These are phyloP conservation scores for Tangara arthus DNA, from an alignment of 2,797 vertebrate genomes.

Conservation along the genomic window DNA sequence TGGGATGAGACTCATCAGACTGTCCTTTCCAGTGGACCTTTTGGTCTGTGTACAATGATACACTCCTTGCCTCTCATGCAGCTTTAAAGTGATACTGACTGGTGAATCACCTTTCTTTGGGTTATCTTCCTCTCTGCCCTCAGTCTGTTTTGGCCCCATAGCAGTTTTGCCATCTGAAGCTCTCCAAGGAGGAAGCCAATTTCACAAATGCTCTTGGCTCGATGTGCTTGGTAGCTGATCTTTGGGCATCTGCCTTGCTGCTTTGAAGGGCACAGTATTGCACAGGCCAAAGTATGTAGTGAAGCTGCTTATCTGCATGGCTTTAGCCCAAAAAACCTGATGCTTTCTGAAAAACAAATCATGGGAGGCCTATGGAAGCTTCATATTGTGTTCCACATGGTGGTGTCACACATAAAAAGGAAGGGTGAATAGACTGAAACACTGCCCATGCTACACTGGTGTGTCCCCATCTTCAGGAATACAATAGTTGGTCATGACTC, in stretches of 20 bases:
- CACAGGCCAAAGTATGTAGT: neutral
- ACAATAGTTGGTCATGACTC: neutral
- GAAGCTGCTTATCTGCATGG: neutral
- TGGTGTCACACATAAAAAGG: neutral
- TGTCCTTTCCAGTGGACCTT: neutral
- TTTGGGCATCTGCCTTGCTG: neutral
- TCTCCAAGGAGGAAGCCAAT: neutral
- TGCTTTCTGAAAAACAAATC: neutral
- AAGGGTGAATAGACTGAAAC: neutral
- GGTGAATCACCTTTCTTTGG: neutral
- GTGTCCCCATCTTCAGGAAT: neutral
- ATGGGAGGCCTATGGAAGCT: neutral
- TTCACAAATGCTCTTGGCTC: neutral
- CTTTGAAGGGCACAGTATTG: neutral
- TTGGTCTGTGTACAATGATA: fast-evolving
- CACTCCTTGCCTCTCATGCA: fast-evolving
- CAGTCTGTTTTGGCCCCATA: neutral
- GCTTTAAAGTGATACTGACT: neutral
- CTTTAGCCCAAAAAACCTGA: neutral
- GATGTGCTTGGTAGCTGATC: neutral
- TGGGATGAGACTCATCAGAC: fast-evolving
- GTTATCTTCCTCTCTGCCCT: neutral
- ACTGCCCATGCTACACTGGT: fast-evolving
- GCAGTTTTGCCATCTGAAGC: neutral
- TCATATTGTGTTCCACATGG: neutral